These are phyloP conservation scores for Seriola aureovittata DNA, from an alignment of 2,113 vertebrate species.

Conservation along the genomic window DNA sequence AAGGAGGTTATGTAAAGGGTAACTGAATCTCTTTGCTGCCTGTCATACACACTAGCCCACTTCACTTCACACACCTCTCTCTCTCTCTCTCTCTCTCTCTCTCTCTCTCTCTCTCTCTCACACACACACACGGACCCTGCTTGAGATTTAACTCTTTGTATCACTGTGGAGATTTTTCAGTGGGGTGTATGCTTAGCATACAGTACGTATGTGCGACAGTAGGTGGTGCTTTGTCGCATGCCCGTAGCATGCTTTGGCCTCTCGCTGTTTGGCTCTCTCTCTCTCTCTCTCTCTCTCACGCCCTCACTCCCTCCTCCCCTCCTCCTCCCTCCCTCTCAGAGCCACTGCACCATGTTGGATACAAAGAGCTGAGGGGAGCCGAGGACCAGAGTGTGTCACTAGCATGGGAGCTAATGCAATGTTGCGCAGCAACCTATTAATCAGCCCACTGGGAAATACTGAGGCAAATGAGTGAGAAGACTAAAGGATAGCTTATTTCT, in stretches of 20 bases:
- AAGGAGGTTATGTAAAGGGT: slow-evolving; percentile 85
- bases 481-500: slow-evolving; percentile 33
- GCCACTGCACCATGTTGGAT: slow-evolving; percentile 83
- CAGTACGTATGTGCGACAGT: slow-evolving; percentile 45
- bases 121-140: slow-evolving; percentile 7
- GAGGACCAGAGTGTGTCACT: slow-evolving; percentile 74
- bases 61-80: neutral
- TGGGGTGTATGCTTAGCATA: slow-evolving; percentile 15
- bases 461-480: slow-evolving; percentile 29
- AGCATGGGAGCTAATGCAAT: slow-evolving; percentile 72
- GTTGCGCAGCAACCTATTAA: slow-evolving; percentile 66
- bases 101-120: neutral
- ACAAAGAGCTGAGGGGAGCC: slow-evolving; percentile 78
- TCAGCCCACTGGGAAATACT: slow-evolving; percentile 55
- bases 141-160: slow-evolving; percentile 57
- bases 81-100: too few relatives aligned
- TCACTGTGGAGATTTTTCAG: slow-evolving; percentile 16
- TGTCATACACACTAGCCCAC: slow-evolving; percentile 63
- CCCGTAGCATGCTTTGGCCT: slow-evolving; percentile 57
- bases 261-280: slow-evolving; percentile 36
- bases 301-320: slow-evolving; percentile 13
- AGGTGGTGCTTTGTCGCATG: slow-evolving; percentile 74
- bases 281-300: neutral
- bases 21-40: slow-evolving; percentile 76
- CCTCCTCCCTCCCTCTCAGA: slow-evolving; percentile 51